Conservation (phyloP, 2,888 invertebrate species). For the Drosophila testacea region DNA sequence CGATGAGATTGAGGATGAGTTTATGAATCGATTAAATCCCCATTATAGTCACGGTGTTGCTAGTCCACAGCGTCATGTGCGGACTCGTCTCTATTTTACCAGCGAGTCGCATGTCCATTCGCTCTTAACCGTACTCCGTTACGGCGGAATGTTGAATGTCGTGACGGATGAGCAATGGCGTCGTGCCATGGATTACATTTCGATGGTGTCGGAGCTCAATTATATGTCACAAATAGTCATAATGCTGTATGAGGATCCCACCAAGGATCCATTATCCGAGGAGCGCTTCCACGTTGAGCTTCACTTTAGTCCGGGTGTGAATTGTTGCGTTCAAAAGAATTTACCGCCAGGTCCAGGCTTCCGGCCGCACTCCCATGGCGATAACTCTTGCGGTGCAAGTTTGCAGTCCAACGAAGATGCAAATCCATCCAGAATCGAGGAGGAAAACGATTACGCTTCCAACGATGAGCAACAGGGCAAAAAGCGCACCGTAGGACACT, state of each 20-base stretch:
- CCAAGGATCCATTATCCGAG: conserved; percentile 95
- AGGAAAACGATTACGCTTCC: conserved; percentile 88
- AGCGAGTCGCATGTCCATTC: conserved; percentile 99
- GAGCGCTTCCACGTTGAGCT: conserved; percentile 99
- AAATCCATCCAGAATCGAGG: conserved; percentile 89
- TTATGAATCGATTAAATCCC: conserved; percentile 97
- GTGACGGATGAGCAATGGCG: conserved; percentile 98
- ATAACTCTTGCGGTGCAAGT: conserved; percentile 85
- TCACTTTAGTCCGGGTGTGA: conserved; percentile 99
- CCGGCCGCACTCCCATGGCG: conserved; percentile 95
- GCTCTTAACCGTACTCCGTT: conserved; percentile 96
- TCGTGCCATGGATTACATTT: conserved; percentile 99
- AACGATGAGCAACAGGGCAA: conserved; percentile 74
- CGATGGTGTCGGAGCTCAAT: conserved; percentile 98
- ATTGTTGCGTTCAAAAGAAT: conserved; percentile 98
- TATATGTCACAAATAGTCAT: conserved; percentile 99
- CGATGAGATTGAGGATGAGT: conserved; percentile 96
- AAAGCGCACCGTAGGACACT: conserved; percentile 65
- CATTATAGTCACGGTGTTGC: conserved; percentile 99
- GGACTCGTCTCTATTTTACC: conserved; percentile 99
- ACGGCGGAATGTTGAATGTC: conserved; percentile 95
- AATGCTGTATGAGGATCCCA: conserved; percentile 99
- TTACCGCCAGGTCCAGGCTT: conserved; percentile 97
- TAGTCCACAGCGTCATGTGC: conserved; percentile 98
- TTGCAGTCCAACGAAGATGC: conserved; percentile 88